Percentiles rank a stretch among this genome's conserved stretches.
These are phyloP conservation scores for Acanthacorydalis orientalis DNA, from an alignment of 2,888 invertebrate species.

Conservation along the genomic window DNA sequence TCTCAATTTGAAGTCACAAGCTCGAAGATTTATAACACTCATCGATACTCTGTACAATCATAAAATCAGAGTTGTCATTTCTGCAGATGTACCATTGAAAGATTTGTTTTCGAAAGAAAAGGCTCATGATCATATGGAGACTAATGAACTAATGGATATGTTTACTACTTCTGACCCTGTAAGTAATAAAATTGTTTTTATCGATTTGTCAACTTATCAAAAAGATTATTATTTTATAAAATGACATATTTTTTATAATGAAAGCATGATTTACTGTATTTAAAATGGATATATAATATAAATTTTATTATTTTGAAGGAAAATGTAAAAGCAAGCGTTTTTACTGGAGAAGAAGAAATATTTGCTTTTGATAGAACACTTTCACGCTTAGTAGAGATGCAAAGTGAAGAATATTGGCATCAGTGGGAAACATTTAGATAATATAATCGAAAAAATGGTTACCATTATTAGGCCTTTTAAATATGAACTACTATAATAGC, in stretches of 20 bases:
- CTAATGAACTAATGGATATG: conserved; percentile 90
- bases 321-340: conserved; percentile 68
- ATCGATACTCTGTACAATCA: conserved; percentile 96
- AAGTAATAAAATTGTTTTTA: conserved; percentile 17
- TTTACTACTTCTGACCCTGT: conserved; percentile 66
- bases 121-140: conserved; percentile 23
- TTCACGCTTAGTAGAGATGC: conserved; percentile 92
- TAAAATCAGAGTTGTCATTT: conserved; percentile 70
- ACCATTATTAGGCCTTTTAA: neutral
- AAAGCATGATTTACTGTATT: too few species aligned
- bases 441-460: neutral
- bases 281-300: too few species aligned
- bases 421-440: conserved; percentile 4
- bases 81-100: conserved; percentile 61
- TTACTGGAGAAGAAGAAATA: conserved; percentile 94
- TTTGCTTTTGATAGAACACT: conserved; percentile 93
- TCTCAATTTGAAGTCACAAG: conserved; percentile 63
- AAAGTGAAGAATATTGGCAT: conserved; percentile 89
- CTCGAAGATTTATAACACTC: conserved; percentile 86
- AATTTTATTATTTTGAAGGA: neutral
- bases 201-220: neutral
- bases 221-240: neutral
- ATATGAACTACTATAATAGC: neutral
- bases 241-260: neutral
- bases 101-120: conserved; percentile 49